Base-by-base conservation (phyloP, 2,113 vertebrate species). In the Apteryx mantelli region DNA sequence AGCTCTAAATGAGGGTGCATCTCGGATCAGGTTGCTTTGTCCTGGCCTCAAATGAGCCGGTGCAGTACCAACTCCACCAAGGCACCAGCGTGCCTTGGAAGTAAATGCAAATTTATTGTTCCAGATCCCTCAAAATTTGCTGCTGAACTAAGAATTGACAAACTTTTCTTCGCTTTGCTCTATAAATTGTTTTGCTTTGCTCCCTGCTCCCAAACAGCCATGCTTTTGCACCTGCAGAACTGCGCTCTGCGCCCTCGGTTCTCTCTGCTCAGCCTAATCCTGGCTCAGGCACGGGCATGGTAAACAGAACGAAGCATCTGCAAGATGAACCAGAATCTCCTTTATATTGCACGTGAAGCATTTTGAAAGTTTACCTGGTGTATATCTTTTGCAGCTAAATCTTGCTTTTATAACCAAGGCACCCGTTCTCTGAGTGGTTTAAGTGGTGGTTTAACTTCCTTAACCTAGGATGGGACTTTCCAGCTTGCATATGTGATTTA, bases 271-370 rank as follows among this genome's bases (percentile, higher is more conserved):
- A 12, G 68, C 77, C 73, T 17, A 4, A 15, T 24, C 53, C 53
- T 38, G 63, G 9, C 9, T 16, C 8, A 17, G 42, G 6, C 1
- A 5, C 56, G 3, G 42, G 6, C 1, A 6, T 42, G 4, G 11
- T 30, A 5, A 4, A 40, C 64, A 42, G 36, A 20, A 40, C 25
- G 22, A 40, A 25, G 38, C 63, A 9, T 32, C 42, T 13, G 28
- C 40, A 18, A 66, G 50, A 24, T 4, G 58, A 9, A 60, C 22
- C 5, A 18, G 13, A 26, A 48, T 8, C 76, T 42, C 36, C 44
- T 9, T 1, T 1, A 25, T 48, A 36, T 6, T 9, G 44, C 32
- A 9, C 4, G 1, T 9, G 38, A 32, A 18, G 48, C 68, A 6
- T 22, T 40, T 64, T 64, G 63, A 2, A 9, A 2, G 36, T 44